Conservation (phyloP, 2,797 vertebrate genomes). For the Liparis tanakae region DNA sequence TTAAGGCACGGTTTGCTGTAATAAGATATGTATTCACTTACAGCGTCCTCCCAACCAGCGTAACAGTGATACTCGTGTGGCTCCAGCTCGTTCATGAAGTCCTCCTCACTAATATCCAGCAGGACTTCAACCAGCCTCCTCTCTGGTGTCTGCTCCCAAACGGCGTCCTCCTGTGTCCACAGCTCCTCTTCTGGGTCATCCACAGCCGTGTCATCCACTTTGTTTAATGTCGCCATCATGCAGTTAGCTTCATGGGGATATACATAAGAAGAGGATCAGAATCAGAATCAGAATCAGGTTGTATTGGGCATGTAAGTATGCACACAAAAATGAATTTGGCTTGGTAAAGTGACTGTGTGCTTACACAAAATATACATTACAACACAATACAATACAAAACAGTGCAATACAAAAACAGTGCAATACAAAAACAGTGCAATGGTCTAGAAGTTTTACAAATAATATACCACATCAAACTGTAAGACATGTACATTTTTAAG, state of each 20-base stretch:
- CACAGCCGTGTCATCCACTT: conserved; percentile 18
- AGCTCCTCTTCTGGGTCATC: conserved; percentile 37
- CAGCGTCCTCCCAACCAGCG: conserved; percentile 87
- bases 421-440: too few relatives aligned
- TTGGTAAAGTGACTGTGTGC: too few relatives aligned
- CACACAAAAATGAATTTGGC: too few relatives aligned
- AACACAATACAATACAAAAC: too few relatives aligned
- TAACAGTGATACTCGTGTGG: conserved; percentile 64
- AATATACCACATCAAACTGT: neutral
- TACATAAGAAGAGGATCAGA: conserved; percentile 3
- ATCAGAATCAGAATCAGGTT: too few relatives aligned
- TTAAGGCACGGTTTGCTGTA: neutral
- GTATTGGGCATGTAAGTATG: too few relatives aligned
- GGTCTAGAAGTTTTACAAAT: too few relatives aligned
- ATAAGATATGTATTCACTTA: conserved; percentile 74
- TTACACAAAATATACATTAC: too few relatives aligned
- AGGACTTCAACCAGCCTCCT: conserved; percentile 77
- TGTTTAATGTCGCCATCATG: conserved; percentile 48
- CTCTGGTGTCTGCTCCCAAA: conserved; percentile 53
- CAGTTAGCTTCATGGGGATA: conserved; percentile 2
- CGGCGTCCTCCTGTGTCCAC: conserved; percentile 40
- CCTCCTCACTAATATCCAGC: conserved; percentile 82
- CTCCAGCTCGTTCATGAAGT: conserved; percentile 70
- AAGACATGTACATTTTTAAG: neutral
- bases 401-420: too few relatives aligned